Base-by-base conservation (phyloP, 1,140 invertebrate species). In the Monochamus saltuarius region DNA sequence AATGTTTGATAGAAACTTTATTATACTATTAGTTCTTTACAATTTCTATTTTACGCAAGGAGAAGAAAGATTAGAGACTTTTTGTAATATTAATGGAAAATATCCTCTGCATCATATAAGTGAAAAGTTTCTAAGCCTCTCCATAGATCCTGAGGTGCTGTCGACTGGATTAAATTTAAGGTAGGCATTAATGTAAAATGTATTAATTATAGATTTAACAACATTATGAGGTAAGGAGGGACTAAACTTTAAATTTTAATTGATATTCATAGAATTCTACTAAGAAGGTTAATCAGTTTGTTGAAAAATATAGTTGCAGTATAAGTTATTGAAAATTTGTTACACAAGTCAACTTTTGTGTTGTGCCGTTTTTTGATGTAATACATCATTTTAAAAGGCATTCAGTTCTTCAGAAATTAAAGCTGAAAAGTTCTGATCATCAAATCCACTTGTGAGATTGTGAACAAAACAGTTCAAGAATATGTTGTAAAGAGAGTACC, bases 91-190 rank as follows among this genome's bases (percentile, higher is more conserved):
- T 17, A 68, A 69, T 43, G 40, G 34, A 29, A 73, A 71, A 51
- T 72, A 67, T 62, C 40, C 63, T 19, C 36, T 74, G 19, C 68
- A 84, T 40, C 56, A 79, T 37, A 80, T 84, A 0, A 82, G 81
- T 63, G 80, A 79, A 2, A 82, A 79, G 58, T 88, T 87, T 74
- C 70, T 88, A n/a, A 87, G 85, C 69, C 78, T 86, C 50, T 83
- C 83, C 2, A 69, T 87, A 8, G 84, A 87, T 71, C 84, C 84
- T 0, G 75, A 78, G 38, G 74, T 75, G 19, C 61, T 83, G 35
- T 62, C 81, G 14, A 69, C 66, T 36, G 74, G 67, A 35, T 59
- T 77, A 59, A 67, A 68, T 60, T 66, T 79, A n/a, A 76, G 73
- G 82, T 83, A 72, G 74, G 76, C 4, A 11, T 17, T 22, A 75